These are phyloP conservation scores for Cistogaster globosa DNA, from an alignment of 2,888 invertebrate species.

Conservation along the genomic window DNA sequence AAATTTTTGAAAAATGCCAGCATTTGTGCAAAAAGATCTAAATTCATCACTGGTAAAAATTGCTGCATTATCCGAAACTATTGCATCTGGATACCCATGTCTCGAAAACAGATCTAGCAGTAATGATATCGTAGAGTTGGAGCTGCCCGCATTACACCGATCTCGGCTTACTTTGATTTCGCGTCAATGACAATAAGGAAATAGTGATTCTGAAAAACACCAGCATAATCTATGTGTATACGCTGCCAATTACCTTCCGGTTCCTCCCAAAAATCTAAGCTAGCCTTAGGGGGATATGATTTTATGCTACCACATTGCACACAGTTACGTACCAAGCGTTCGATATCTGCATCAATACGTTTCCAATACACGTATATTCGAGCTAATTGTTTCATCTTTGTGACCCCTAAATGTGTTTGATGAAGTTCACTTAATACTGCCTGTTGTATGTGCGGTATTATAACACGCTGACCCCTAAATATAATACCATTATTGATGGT, in stretches of 20 bases:
- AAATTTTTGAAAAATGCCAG: constrained; percentile 59
- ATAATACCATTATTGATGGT: constrained; percentile 67
- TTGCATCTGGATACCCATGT: constrained; percentile 43
- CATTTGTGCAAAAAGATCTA: constrained; percentile 20
- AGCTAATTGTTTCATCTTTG: constrained; percentile 1
- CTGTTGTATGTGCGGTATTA: too few relatives aligned
- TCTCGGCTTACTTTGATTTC: too few relatives aligned
- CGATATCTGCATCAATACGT: constrained; percentile 76
- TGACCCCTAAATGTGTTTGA: too few relatives aligned
- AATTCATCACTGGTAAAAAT: constrained; percentile 64
- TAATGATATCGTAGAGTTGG: constrained; percentile 57
- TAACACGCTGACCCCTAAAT: constrained; percentile 68
- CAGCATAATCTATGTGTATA: constrained; percentile 26
- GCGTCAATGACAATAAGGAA: too few relatives aligned
- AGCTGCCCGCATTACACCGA: too few relatives aligned
- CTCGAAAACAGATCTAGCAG: constrained; percentile 52
- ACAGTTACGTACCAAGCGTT: constrained; percentile 70
- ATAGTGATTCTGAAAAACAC: constrained; percentile 17
- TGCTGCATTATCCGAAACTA: constrained; percentile 64
- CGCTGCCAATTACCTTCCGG: constrained; percentile 65
- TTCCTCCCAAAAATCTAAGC: constrained; percentile 60
- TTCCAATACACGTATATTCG: too few relatives aligned
- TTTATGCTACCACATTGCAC: constrained; percentile 11
- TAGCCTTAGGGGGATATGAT: constrained; percentile 46
- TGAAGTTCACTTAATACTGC: too few relatives aligned